Conservation (phyloP, 2,113 vertebrate species). For the Saimiri boliviensis region DNA sequence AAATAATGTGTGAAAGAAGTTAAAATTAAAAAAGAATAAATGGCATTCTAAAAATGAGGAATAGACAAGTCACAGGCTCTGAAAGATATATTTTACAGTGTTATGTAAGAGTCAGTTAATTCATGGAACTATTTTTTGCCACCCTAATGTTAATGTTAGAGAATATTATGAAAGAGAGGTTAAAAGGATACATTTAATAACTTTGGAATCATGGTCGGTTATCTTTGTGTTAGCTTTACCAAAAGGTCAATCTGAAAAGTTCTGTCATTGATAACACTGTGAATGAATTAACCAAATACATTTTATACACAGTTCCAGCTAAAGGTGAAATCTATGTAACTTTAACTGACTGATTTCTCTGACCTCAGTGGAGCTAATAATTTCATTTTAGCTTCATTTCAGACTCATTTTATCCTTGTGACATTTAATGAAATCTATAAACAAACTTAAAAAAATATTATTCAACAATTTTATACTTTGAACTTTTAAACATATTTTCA, state of each 20-base stretch:
- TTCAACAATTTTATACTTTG: conserved; percentile 67
- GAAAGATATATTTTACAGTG: conserved; percentile 66
- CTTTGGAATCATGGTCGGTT: conserved; percentile 67
- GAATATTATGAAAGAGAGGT: conserved; percentile 72
- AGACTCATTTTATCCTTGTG: conserved; percentile 77
- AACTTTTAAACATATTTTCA: conserved; percentile 76
- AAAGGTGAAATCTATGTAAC: conserved; percentile 77
- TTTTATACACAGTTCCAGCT: conserved; percentile 60
- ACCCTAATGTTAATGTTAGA: conserved; percentile 69
- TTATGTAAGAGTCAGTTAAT: conserved; percentile 72
- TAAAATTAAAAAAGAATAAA: conserved; percentile 69
- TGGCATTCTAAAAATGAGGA: conserved; percentile 72
- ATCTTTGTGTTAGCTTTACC: conserved; percentile 71
- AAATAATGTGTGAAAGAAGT: conserved; percentile 69
- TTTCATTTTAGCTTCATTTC: conserved; percentile 60
- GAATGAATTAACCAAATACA: conserved; percentile 71
- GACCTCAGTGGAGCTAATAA: conserved; percentile 56
- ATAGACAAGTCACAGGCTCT: conserved; percentile 44
- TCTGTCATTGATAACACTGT: not conserved
- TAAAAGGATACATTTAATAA: conserved; percentile 66
- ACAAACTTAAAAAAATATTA: conserved; percentile 79
- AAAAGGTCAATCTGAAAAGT: conserved; percentile 67
- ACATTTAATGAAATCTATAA: conserved; percentile 82
- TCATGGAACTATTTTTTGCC: conserved; percentile 62
- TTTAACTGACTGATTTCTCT: conserved; percentile 57